A percentile compares a stretch with the other conserved stretches of the same genome.
phyloP scores from a whole-genome alignment of 2,113 vertebrate species.

The Xiphias gladius region DNA sequence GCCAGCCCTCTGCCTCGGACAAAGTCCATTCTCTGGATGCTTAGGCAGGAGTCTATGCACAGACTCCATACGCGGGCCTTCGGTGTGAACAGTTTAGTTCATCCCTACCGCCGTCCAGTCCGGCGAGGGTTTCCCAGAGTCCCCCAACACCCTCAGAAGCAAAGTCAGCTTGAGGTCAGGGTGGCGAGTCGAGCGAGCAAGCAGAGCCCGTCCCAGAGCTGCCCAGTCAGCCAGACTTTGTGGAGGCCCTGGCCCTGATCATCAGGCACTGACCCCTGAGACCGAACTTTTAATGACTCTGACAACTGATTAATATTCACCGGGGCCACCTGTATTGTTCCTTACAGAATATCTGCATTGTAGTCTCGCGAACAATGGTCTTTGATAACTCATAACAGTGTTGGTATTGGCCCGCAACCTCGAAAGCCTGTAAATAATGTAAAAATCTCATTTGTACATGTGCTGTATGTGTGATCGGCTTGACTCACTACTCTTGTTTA shows the following conservation, averaged over 20 bases:
- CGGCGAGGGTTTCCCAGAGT: slow-evolving; percentile 12
- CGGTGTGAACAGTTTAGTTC: neutral
- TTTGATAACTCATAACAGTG: neutral
- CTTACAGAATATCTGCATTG: neutral
- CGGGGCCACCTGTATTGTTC: neutral
- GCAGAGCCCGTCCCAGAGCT: slow-evolving; percentile 31
- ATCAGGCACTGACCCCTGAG: neutral
- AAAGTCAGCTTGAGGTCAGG: slow-evolving; percentile 1
- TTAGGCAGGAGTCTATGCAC: slow-evolving; percentile 34
- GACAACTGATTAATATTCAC: neutral
- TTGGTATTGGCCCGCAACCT: neutral
- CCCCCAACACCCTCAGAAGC: slow-evolving; percentile 25
- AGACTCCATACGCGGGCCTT: neutral
- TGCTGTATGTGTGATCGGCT: slow-evolving; percentile 41
- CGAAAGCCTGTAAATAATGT: slow-evolving; percentile 66
- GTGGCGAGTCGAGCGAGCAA: slow-evolving; percentile 11
- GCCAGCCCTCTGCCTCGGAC: slow-evolving; percentile 27
- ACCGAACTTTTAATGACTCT: slow-evolving; percentile 8
- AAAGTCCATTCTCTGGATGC: slow-evolving; percentile 8
- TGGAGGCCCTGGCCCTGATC: slow-evolving; percentile 76
- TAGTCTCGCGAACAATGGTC: slow-evolving; percentile 4
- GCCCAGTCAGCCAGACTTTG: slow-evolving; percentile 43
- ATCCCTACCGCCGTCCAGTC: neutral
- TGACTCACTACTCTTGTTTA: slow-evolving; percentile 14
- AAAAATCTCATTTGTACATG: slow-evolving; percentile 35